Conservation (phyloP, 2,113 vertebrate species). For the Mesembrinibis cayennensis region DNA sequence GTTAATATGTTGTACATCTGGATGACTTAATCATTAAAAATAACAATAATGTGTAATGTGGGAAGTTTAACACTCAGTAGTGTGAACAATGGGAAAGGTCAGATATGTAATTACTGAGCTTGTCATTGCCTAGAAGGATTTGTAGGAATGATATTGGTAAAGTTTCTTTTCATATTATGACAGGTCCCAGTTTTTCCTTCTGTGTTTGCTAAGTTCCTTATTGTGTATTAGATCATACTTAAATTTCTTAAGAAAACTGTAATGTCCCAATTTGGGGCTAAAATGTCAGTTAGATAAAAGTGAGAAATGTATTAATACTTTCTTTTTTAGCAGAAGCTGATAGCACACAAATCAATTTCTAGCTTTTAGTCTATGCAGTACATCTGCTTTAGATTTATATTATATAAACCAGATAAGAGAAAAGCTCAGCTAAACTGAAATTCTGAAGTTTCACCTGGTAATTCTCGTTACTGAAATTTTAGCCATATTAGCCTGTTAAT, state of each 20-base stretch:
- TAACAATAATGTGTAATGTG: background rate
- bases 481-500: background rate
- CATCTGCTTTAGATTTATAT: background rate
- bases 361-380: background rate
- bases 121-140: background rate
- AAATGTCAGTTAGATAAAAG: background rate
- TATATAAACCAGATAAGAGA: background rate
- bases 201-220: background rate
- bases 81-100: background rate
- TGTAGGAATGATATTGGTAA: background rate
- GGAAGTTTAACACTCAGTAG: background rate
- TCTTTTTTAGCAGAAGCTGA: background rate
- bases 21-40: background rate
- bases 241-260: background rate
- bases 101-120: conserved; percentile 6
- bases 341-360: background rate
- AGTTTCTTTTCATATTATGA: background rate
- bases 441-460: background rate
- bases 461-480: background rate
- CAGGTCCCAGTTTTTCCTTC: background rate
- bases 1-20: background rate
- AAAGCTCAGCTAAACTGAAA: background rate
- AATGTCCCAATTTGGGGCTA: background rate
- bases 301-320: background rate
- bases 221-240: background rate